Percentiles rank a stretch among this genome's conserved stretches.
Conservation (phyloP, 2,797 vertebrate species). For the Pipistrellus kuhlii region DNA sequence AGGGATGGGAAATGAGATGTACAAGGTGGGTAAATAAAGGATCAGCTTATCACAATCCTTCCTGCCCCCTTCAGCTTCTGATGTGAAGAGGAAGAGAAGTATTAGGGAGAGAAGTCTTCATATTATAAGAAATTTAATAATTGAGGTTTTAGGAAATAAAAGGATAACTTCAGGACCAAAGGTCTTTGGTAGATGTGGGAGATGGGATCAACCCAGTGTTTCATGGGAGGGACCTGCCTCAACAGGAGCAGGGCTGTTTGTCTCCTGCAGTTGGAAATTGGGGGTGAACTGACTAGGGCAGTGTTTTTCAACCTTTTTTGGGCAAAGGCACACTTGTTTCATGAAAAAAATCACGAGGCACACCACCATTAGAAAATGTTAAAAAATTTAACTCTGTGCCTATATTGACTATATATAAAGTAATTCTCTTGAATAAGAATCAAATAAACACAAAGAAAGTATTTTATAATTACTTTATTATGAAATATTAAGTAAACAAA, state of each 20-base stretch:
- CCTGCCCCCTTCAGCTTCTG: background rate
- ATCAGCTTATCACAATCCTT: fast-evolving
- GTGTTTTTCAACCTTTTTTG: no score
- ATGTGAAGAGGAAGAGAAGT: no score
- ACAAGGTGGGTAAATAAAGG: fast-evolving
- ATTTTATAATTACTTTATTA: no score
- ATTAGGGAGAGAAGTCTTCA: background rate
- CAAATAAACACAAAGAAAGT: no score
- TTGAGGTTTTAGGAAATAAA: background rate
- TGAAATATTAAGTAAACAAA: no score
- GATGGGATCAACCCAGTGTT: background rate
- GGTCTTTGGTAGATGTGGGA: background rate
- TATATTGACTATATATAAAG: no score
- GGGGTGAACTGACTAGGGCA: background rate
- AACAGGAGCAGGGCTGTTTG: background rate
- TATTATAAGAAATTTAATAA: background rate
- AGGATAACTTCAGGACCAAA: background rate
- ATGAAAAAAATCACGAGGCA: no score
- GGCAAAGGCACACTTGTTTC: no score
- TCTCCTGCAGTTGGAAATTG: fast-evolving
- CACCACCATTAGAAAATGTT: no score
- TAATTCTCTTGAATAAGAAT: no score
- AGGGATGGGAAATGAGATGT: background rate
- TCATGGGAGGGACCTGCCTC: background rate
- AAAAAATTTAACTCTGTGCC: no score